Conservation (phyloP, 2,888 invertebrate species). For the Pterostichus niger region DNA sequence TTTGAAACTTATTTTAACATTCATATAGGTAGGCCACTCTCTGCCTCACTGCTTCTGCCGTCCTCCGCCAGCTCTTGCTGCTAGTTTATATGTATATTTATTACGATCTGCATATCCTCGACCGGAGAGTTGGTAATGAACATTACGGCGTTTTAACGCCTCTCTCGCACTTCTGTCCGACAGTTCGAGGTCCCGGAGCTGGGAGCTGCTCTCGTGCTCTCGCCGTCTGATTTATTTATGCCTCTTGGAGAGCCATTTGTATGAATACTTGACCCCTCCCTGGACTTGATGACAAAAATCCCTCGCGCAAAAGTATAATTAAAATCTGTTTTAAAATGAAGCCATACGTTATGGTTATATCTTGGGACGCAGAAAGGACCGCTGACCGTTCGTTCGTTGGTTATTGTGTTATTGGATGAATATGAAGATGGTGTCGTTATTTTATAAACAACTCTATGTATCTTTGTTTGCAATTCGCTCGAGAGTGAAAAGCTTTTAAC, state of each 20-base stretch:
- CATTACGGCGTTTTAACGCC: slow-evolving; percentile 67
- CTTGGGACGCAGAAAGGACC: slow-evolving; percentile 70
- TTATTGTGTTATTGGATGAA: not conserved
- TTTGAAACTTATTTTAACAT: slow-evolving; percentile 80
- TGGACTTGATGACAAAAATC: slow-evolving; percentile 68
- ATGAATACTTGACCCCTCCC: slow-evolving; percentile 69
- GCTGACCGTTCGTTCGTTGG: slow-evolving; percentile 67
- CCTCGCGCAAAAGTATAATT: slow-evolving; percentile 73
- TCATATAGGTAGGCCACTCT: slow-evolving; percentile 76
- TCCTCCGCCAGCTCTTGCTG: slow-evolving; percentile 69
- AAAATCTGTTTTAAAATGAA: slow-evolving; percentile 75
- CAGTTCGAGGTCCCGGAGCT: slow-evolving; percentile 48
- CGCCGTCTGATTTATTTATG: slow-evolving; percentile 71
- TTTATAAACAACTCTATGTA: not conserved
- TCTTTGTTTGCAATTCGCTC: slow-evolving; percentile 18
- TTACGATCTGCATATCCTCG: slow-evolving; percentile 74
- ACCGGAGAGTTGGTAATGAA: slow-evolving; percentile 68
- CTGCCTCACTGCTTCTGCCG: not conserved
- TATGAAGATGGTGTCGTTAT: slow-evolving; percentile 3
- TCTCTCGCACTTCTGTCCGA: slow-evolving; percentile 57
- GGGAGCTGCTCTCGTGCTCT: slow-evolving; percentile 14
- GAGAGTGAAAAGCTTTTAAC: slow-evolving; percentile 40
- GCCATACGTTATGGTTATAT: slow-evolving; percentile 74
- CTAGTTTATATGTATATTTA: slow-evolving; percentile 79
- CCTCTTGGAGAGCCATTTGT: slow-evolving; percentile 70